Evolutionary conservation across 2,797 vertebrate genomes (phyloP), one percentile per base, ranked within the genome.

Genomic region (Anomalospiza imberbis): DNA sequence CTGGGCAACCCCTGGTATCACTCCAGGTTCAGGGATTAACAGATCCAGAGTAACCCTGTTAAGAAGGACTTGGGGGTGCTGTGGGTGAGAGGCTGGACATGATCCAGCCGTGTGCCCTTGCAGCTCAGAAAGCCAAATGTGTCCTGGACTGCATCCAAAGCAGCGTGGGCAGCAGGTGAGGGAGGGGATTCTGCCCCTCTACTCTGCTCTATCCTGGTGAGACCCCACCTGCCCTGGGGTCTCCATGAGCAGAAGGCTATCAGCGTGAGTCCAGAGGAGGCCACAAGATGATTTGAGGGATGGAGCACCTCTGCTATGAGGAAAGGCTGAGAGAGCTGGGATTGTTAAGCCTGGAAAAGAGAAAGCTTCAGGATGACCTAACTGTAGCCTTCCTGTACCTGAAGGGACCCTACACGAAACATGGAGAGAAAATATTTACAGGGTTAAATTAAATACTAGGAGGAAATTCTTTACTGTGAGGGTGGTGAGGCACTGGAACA

Each of bases 1-100:
- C 6, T 11, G 31, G 42, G 12, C 10, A 47, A 15, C 3, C 3
- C 5, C 8, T 0, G 0, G 8, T 32, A 10, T 19, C 57, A n/a
- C 1, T 32, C 31, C 21, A 48, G 20, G 10, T 12, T 55, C 31
- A 16, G 21, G 8, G 3, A 63, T 42, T 15, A 55, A 22, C 4
- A 63, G 26, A 55, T 12, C 17, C 26, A 63, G 57, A 50, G 21
- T 13, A 63, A 22, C 26, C 15, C 5, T 21, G 25, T 1, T 2
- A 0, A 63, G 31, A 36, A 86, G 26, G 31, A 28, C 21, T 12
- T 48, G 57, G 5, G 26, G 9, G 1, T 71, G 12, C 31, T 18
- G 14, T 22, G 26, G 17, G 3, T 71, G 31, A 32, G 34, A 70
- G 48, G 29, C 9, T 48, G 25, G 42, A 42, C 57, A 26, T 10